These are phyloP conservation scores for Drosophila pectinifera DNA, from an alignment of 1,140 invertebrate genomes.

Conservation along the genomic window DNA sequence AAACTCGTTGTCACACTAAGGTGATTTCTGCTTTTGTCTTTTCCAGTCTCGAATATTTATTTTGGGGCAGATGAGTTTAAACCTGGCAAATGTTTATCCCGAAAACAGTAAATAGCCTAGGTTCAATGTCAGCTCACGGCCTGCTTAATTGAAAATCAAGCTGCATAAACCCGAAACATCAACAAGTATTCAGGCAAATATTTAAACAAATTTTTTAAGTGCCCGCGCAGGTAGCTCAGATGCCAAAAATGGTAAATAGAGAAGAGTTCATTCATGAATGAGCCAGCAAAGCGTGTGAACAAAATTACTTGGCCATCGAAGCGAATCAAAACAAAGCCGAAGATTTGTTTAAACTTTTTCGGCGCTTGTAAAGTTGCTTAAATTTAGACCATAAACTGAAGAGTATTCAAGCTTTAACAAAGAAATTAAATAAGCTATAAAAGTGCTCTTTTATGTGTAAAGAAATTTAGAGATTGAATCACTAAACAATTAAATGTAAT, in stretches of 20 bases:
- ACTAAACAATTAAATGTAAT: neutral
- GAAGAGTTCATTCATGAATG: slow-evolving; percentile 52
- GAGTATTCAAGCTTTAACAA: slow-evolving; percentile 26
- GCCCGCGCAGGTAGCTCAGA: slow-evolving; percentile 46
- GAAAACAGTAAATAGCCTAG: slow-evolving; percentile 26
- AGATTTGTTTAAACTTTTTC: slow-evolving; percentile 53
- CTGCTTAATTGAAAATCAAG: slow-evolving; percentile 42
- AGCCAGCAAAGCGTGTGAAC: slow-evolving; percentile 64
- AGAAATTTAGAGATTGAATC: neutral
- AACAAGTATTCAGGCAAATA: slow-evolving; percentile 40
- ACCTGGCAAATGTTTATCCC: slow-evolving; percentile 5
- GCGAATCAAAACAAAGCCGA: slow-evolving; percentile 64
- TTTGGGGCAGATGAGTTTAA: slow-evolving; percentile 19
- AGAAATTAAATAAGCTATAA: neutral
- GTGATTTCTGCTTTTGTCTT: slow-evolving; percentile 26
- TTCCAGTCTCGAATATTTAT: slow-evolving; percentile 17
- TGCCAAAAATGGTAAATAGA: slow-evolving; percentile 50
- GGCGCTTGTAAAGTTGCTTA: slow-evolving; percentile 25
- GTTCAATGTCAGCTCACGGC: slow-evolving; percentile 57
- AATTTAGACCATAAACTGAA: slow-evolving; percentile 42
- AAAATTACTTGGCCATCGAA: slow-evolving; percentile 43
- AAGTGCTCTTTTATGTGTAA: neutral
- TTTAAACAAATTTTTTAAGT: slow-evolving; percentile 51
- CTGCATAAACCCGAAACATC: neutral
- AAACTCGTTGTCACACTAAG: slow-evolving; percentile 53